Conservation (phyloP, 2,888 invertebrate genomes). For the Athetis lepigone region DNA sequence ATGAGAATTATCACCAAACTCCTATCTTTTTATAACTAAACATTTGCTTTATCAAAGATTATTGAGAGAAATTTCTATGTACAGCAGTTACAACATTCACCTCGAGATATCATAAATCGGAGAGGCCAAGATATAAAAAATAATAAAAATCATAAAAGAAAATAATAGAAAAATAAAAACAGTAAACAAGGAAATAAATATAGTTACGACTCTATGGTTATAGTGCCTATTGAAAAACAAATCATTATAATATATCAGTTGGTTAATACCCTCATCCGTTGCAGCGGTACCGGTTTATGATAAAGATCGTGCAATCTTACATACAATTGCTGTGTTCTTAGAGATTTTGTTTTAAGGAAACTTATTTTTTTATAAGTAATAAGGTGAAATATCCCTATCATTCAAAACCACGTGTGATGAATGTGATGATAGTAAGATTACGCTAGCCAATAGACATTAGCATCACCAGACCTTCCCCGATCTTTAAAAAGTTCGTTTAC, state of each 20-base stretch:
- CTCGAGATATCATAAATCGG: not conserved
- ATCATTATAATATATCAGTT: slow-evolving; percentile 36
- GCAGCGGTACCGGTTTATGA: slow-evolving; percentile 4
- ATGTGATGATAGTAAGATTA: too few species aligned
- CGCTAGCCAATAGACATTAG: too few species aligned
- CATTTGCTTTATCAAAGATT: too few species aligned
- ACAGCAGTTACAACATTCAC: not conserved
- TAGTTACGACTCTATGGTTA: slow-evolving; percentile 9
- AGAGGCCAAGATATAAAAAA: slow-evolving; percentile 9
- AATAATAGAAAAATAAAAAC: slow-evolving; percentile 6
- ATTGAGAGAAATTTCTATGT: too few species aligned
- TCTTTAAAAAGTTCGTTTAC: too few species aligned
- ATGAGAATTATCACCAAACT: too few species aligned
- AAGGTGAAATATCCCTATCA: too few species aligned
- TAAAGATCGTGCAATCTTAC: not conserved
- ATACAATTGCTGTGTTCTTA: not conserved
- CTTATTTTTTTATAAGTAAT: too few species aligned
- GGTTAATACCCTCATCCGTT: slow-evolving; percentile 40
- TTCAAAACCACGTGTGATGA: too few species aligned
- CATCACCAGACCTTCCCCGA: too few species aligned
- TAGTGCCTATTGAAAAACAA: slow-evolving; percentile 30
- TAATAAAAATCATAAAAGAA: slow-evolving; percentile 8
- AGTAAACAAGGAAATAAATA: slow-evolving; percentile 24
- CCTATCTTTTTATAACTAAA: too few species aligned
- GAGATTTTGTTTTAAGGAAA: not conserved